Evolutionary conservation across 2,888 invertebrate species (phyloP).

Genomic region (Lamellibrachia columna): DNA sequence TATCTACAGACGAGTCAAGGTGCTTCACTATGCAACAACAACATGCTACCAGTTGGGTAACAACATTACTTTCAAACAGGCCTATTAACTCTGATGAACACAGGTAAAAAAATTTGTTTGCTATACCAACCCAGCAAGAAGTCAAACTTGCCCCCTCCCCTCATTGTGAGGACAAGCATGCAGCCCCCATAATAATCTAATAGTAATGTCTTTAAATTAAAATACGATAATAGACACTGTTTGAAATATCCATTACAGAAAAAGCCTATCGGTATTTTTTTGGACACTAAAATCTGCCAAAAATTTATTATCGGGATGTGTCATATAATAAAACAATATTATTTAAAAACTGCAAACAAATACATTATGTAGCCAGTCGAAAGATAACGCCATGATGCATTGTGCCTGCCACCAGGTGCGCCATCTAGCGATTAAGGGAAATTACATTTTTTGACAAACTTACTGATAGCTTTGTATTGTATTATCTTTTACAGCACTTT

Average conservation of each 20-base stretch:
- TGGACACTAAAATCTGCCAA: no score
- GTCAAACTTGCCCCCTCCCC: background rate
- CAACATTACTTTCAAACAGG: background rate
- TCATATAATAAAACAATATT: no score
- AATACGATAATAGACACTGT: background rate
- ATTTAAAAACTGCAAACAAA: no score
- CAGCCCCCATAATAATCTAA: background rate
- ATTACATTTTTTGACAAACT: no score
- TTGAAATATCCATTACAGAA: background rate
- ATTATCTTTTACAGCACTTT: no score
- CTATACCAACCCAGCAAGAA: background rate
- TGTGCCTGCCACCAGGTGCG: no score
- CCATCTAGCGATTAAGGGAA: no score
- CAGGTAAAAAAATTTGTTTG: background rate
- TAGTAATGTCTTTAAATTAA: background rate
- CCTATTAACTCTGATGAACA: background rate
- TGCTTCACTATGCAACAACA: background rate
- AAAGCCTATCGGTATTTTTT: background rate
- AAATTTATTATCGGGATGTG: no score
- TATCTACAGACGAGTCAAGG: conserved; percentile 69
- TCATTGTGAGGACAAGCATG: background rate
- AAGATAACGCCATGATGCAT: no score
- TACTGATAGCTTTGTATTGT: no score
- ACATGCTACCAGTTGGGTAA: background rate
- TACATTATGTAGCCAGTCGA: no score